Evolutionary conservation across 2,888 invertebrate species (phyloP), one percentile per base, ranked within the genome.

Genomic region (Rotaria socialis): DNA sequence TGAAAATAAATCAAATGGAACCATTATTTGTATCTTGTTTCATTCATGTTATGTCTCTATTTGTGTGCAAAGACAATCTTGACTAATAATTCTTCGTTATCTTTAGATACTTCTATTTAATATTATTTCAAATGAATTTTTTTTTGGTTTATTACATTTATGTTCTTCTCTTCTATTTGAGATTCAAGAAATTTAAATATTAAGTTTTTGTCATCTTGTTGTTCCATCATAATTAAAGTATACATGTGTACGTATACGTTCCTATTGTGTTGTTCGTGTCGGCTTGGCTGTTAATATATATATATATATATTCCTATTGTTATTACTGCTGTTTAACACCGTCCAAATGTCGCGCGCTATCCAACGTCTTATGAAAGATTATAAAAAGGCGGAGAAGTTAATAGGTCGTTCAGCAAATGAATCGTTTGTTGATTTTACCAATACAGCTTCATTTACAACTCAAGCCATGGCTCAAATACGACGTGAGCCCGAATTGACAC

Each of bases 401-500:
- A 47, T 80, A n/a, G 80, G 80, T 4, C 22, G n/a, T 80, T 47
- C 43, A 80, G 6, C 47, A 43, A 80, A 80, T 47, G 80, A 80
- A 80, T 47, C 47, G 10, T 80, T 80, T 10, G 11, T 4, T 47
- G 80, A 80, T 80, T 80, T 80, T 43, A 47, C 47, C 2, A 80
- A 8, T 47, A 6, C 80, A 80, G n/a, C 80, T 43, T 43, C 80
- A 43, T 67, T 67, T 35, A 67, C 67, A 67, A 67, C 67, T 16
- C 67, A 67, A 19, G 24, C 67, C 35, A 47, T 47, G 80, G 47
- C 80, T n/a, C 80, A 80, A n/a, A 43, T 80, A 47, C 22, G 84
- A 67, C 75, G 60, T 27, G 60, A 85, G 2, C 58, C 85, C 4
- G 86, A 85, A 22, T 80, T 86, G 4, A 86, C 80, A 52, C n/a